Evolutionary conservation across 2,797 vertebrate genomes (phyloP).

Genomic region (Cyclura pinguis): DNA sequence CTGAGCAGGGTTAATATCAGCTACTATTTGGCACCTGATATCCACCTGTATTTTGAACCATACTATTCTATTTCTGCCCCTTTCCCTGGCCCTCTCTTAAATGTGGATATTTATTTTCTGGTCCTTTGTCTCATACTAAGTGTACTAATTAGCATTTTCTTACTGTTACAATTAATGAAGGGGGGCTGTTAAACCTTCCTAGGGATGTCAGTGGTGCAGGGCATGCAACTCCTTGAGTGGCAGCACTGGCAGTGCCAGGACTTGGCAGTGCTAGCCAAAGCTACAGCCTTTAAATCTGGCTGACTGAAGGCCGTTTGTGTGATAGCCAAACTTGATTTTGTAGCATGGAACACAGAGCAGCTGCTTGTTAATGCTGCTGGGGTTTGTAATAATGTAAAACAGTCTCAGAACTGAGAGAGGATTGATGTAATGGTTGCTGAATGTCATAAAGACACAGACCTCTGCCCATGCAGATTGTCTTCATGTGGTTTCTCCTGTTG

Average conservation of each 20-base stretch:
- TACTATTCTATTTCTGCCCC: neutral
- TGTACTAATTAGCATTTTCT: constrained; percentile 1
- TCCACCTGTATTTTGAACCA: neutral
- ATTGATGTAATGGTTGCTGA: neutral
- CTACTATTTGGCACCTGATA: neutral
- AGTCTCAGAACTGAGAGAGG: neutral
- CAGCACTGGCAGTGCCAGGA: neutral
- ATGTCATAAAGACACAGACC: neutral
- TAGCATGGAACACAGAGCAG: neutral
- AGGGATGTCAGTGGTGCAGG: neutral
- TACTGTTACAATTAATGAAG: neutral
- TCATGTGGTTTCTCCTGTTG: neutral
- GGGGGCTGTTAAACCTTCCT: neutral
- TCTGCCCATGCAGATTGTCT: neutral
- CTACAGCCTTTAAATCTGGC: neutral
- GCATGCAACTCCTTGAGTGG: neutral
- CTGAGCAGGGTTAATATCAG: too few relatives aligned
- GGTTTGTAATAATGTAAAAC: neutral
- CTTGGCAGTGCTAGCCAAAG: neutral
- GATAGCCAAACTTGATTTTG: neutral
- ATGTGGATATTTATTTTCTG: neutral
- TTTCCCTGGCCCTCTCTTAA: neutral
- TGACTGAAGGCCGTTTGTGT: neutral
- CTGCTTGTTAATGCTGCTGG: neutral
- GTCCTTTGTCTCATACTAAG: neutral